Base-by-base conservation (phyloP, 1,140 invertebrate species). In the Branchinecta lindahli region DNA sequence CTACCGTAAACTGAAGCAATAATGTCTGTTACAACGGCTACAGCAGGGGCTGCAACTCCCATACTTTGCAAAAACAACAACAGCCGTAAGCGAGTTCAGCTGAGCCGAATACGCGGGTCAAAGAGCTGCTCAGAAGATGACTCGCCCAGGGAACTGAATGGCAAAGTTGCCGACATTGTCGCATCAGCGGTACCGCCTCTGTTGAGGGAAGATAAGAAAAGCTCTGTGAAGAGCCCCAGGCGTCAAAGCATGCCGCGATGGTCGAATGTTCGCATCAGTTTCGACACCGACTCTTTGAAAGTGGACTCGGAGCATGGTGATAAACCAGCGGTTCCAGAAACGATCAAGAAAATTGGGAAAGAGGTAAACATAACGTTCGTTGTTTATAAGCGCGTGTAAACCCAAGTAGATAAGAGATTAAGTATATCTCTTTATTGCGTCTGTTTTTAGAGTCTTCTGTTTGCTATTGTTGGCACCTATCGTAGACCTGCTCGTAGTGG, bases 271-370 rank as follows among this genome's bases (percentile, higher is more conserved):
- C 68, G 69, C 18, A 72, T 70, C 46, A 70, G 66, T 66, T 72
- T 72, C 65, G 71, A 72, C 46, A 69, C 69, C 47, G 71, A 72
- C 21, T 72, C 71, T 7, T 46, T 72, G 65, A 71, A 69, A 70
- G 68, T 47, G 1, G 71, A 72, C 33, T 67, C 71, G 45, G 71
- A 72, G 44, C 52, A 66, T 61, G 71, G 71, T 21, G 66, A 20
- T 45, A 68, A 52, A 6, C 46, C 68, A 45, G 67, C 46, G 9
- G 71, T 72, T 46, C 68, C 71, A n/a, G 68, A 68, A 65, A 72
- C 71, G 21, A 72, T 72, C 47, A 72, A 72, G 61, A 72, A 69
- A 46, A 72, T 72, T 65, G 71, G 71, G 47, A 72, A 72, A 69
- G 71, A 72, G 71, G 71, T 72, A 66, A 69, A 45, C 46, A 20